These are phyloP conservation scores for Aix galericulata DNA, from an alignment of 2,113 vertebrate species.

Conservation along the genomic window DNA sequence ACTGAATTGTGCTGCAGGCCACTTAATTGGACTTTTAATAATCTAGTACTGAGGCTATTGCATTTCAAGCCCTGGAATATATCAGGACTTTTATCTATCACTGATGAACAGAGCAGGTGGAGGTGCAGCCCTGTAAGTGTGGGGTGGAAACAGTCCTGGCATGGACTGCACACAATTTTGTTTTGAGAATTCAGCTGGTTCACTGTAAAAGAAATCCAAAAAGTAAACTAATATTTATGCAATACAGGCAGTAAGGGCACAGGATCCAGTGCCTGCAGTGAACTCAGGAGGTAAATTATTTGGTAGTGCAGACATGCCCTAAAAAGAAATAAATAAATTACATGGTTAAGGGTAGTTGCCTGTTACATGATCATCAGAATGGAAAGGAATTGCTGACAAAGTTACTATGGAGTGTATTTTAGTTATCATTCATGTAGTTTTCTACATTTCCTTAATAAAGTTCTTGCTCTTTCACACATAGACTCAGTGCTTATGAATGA, in stretches of 20 bases:
- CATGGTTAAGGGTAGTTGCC: neutral
- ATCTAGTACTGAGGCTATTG: neutral
- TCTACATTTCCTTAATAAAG: neutral
- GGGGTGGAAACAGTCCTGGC: neutral
- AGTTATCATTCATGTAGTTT: neutral
- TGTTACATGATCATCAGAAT: neutral
- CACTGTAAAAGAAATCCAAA: neutral
- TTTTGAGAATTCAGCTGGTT: neutral
- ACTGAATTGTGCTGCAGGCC: neutral
- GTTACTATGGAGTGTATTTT: neutral
- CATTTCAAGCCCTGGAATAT: neutral
- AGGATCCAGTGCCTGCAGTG: neutral
- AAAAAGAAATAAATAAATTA: neutral
- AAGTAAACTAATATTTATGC: neutral
- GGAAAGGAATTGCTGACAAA: neutral
- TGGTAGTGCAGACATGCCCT: neutral
- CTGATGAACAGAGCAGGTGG: neutral
- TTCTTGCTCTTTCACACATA: neutral
- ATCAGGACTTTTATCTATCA: neutral
- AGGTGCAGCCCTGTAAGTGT: neutral
- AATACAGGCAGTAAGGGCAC: neutral
- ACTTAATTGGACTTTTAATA: neutral
- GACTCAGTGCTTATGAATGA: neutral
- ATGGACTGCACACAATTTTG: neutral
- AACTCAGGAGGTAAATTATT: neutral